phyloP scores from a whole-genome alignment of 1,140 invertebrate genomes.

The Sinella curviseta region DNA sequence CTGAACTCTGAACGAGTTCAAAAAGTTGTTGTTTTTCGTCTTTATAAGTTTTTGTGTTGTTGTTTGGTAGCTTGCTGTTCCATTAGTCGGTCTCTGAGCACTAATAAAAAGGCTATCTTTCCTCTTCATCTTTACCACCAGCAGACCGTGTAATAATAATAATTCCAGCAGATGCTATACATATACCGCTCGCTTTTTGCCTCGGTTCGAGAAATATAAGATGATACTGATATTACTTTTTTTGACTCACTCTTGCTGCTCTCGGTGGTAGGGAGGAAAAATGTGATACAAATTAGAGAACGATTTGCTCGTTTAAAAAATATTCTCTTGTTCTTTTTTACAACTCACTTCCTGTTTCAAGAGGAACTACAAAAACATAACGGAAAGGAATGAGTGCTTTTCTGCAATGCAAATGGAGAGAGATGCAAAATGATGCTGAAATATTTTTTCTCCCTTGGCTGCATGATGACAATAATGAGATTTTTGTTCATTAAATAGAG shows the following conservation, averaged over 20 bases:
- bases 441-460: not conserved
- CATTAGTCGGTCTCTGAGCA: not conserved
- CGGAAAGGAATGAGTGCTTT: not conserved
- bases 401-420: not conserved
- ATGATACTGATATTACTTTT: not conserved
- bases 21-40: too few species aligned
- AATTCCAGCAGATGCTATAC: too few species aligned
- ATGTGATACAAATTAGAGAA: conserved; percentile 11
- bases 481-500: too few species aligned
- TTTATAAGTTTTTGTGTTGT: too few species aligned
- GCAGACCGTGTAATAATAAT: too few species aligned
- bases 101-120: not conserved
- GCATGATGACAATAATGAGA: not conserved
- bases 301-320: not conserved
- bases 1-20: too few species aligned
- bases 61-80: not conserved
- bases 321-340: too few species aligned
- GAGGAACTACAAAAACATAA: too few species aligned
- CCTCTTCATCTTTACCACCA: too few species aligned
- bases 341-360: too few species aligned
- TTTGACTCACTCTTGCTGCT: not conserved
- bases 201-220: too few species aligned
- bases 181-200: too few species aligned
- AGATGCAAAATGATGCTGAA: not conserved
- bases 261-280: not conserved